phyloP scores from a whole-genome alignment of 2,113 vertebrate species.

The Ginglymostoma cirratum region DNA sequence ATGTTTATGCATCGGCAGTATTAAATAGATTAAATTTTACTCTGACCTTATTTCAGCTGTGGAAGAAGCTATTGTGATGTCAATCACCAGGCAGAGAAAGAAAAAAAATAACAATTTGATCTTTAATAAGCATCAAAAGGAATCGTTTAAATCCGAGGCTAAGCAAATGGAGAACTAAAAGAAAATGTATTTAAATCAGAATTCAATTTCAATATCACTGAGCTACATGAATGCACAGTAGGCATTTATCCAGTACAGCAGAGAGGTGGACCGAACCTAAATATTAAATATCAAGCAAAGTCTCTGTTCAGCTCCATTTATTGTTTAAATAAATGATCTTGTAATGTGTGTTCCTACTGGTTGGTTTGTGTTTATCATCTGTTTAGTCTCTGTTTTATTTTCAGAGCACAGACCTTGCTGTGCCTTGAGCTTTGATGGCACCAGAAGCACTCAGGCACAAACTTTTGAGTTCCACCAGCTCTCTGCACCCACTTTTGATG shows the following conservation, averaged over 20 bases:
- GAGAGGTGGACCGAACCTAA: not conserved
- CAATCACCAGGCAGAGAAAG: slow-evolving; percentile 43
- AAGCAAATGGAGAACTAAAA: slow-evolving; percentile 4
- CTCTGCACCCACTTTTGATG: no score
- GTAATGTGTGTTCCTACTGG: not conserved
- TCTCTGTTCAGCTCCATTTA: slow-evolving; percentile 14
- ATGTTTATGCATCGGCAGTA: slow-evolving; percentile 44
- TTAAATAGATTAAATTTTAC: slow-evolving; percentile 49
- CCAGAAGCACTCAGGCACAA: not conserved
- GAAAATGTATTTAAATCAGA: slow-evolving; percentile 35
- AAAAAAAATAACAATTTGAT: not conserved
- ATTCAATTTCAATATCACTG: slow-evolving; percentile 27
- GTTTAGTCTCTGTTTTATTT: not conserved
- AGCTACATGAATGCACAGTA: not conserved
- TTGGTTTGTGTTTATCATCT: not conserved
- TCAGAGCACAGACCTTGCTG: not conserved
- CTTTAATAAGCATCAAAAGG: slow-evolving; percentile 39
- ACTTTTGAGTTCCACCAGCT: no score
- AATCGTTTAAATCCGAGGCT: slow-evolving; percentile 14
- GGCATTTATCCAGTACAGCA: slow-evolving; percentile 4
- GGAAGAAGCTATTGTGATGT: slow-evolving; percentile 41
- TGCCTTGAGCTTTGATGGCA: not conserved
- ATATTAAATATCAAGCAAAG: slow-evolving; percentile 12
- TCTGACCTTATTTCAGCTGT: slow-evolving; percentile 47
- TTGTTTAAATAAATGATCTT: slow-evolving; percentile 15